These are phyloP conservation scores for Nephrotoma guestfalica DNA, from an alignment of 2,888 invertebrate genomes.

Conservation along the genomic window DNA sequence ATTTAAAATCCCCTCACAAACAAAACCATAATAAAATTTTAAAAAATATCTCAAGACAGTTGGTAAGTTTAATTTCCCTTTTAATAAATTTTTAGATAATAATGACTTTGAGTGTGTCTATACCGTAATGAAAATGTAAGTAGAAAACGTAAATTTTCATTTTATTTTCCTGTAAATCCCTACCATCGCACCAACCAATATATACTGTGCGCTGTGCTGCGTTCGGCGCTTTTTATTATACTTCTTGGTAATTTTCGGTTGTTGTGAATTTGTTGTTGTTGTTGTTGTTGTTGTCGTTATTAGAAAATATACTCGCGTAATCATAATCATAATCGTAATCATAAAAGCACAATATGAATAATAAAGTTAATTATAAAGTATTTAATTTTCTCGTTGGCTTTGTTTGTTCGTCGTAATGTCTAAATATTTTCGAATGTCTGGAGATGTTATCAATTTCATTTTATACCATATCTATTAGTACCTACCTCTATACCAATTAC, in stretches of 20 bases:
- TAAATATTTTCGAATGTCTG: background rate
- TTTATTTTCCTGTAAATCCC: background rate
- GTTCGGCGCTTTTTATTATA: background rate
- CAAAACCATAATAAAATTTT: background rate
- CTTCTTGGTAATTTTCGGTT: background rate
- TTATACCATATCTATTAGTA: background rate
- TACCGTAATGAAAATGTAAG: background rate
- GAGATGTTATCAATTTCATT: background rate
- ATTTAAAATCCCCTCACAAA: background rate
- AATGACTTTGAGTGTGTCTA: background rate
- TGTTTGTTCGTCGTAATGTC: background rate
- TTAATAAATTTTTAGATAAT: background rate
- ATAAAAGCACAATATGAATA: background rate
- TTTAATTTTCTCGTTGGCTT: background rate
- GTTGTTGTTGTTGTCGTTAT: background rate
- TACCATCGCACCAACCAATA: background rate
- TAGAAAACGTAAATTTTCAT: background rate
- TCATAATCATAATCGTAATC: background rate
- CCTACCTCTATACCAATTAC: background rate
- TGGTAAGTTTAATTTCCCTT: background rate
- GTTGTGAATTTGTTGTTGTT: background rate
- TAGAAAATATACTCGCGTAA: background rate
- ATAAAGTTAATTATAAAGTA: background rate
- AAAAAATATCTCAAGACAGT: background rate
- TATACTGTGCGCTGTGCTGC: background rate